Conservation (phyloP, 2,797 vertebrate species). For the Novumbra hubbsi region DNA sequence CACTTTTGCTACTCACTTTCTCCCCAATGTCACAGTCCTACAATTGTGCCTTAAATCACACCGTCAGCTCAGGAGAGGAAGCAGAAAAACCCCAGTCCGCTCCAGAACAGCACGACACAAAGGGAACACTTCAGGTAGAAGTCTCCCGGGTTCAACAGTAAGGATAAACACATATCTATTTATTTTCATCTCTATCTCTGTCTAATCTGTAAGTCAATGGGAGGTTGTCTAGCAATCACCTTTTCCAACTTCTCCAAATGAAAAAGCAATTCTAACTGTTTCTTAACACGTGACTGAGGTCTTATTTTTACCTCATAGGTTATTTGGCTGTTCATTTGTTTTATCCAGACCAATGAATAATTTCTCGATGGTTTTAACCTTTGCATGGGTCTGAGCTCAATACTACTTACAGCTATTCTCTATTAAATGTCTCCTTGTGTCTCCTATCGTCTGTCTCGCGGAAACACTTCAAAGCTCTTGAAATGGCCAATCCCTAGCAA, state of each 20-base stretch:
- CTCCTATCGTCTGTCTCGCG: background rate
- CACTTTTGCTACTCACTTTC: background rate
- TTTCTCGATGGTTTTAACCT: background rate
- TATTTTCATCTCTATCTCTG: background rate
- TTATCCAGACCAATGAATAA: background rate
- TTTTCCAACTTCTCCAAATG: conserved; percentile 4
- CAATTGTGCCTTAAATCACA: background rate
- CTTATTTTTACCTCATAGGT: background rate
- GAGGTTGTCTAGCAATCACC: background rate
- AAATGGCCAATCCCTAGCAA: conserved; percentile 21
- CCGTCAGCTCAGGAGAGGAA: background rate
- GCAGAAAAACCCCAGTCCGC: background rate
- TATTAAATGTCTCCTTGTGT: background rate
- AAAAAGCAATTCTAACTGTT: background rate
- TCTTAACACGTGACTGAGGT: background rate
- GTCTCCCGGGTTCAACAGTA: conserved; percentile 13
- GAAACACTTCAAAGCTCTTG: conserved; percentile 12
- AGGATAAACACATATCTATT: conserved; percentile 12
- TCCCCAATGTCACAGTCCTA: background rate
- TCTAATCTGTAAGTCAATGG: conserved; percentile 6
- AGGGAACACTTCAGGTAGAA: conserved; percentile 26
- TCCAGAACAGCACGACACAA: background rate
- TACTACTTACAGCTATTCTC: background rate
- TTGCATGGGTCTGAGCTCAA: background rate
- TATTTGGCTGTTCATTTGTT: background rate